These are phyloP conservation scores for Peribatodes rhomboidaria DNA, from an alignment of 2,888 invertebrate genomes.

Conservation along the genomic window DNA sequence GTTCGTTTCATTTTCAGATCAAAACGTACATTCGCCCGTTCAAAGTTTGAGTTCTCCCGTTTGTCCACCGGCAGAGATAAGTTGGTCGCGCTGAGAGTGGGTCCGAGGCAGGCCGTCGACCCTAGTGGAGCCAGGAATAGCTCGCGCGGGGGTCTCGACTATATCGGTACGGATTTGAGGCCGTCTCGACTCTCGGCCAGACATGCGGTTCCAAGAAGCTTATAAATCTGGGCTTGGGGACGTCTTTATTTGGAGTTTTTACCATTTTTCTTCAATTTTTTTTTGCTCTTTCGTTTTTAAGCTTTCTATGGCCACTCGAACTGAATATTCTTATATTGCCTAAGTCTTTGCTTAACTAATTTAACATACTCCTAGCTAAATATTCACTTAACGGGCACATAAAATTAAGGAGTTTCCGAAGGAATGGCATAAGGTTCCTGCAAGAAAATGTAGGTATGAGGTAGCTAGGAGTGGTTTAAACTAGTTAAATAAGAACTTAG, in stretches of 20 bases:
- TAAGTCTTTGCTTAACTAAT: too few relatives aligned
- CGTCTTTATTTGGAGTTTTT: background rate
- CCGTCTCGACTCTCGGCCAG: slow-evolving; percentile 18
- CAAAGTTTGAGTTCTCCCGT: background rate
- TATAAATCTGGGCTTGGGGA: slow-evolving; percentile 7
- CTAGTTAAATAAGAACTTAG: background rate
- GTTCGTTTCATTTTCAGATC: background rate
- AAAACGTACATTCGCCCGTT: background rate
- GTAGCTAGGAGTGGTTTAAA: too few relatives aligned
- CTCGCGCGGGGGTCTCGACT: slow-evolving; percentile 59
- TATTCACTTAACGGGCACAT: too few relatives aligned
- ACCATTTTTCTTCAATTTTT: too few relatives aligned
- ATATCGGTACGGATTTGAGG: slow-evolving; percentile 48
- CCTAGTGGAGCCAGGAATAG: slow-evolving; percentile 58
- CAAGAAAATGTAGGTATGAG: too few relatives aligned
- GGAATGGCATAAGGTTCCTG: too few relatives aligned
- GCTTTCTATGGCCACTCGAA: too few relatives aligned
- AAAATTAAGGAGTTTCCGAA: too few relatives aligned
- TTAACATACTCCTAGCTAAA: too few relatives aligned
- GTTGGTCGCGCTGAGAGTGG: slow-evolving; percentile 21
- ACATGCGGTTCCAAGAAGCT: slow-evolving; percentile 24
- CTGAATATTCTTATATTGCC: too few relatives aligned
- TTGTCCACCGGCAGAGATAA: background rate
- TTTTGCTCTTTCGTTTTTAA: too few relatives aligned
- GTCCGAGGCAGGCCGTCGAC: slow-evolving; percentile 56